Percentiles rank a stretch among this genome's conserved stretches.
These are phyloP conservation scores for Potamarius usumacintae DNA, from an alignment of 2,113 vertebrate species.

Conservation along the genomic window DNA sequence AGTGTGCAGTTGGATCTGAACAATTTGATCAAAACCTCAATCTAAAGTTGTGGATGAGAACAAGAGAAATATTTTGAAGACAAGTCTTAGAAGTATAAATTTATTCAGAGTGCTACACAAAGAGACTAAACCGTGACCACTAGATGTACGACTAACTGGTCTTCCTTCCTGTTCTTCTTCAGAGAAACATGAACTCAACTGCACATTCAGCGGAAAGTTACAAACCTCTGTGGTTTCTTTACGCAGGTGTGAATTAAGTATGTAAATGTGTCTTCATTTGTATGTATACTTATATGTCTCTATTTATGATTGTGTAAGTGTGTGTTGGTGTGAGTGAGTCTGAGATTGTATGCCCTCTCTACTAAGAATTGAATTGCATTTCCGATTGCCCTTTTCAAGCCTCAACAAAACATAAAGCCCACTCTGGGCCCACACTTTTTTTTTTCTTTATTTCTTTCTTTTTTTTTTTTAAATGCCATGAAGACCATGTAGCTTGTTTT, in stretches of 20 bases:
- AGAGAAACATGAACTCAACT: background rate
- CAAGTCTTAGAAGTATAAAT: background rate
- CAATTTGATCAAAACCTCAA: background rate
- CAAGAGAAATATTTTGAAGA: background rate
- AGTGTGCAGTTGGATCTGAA: background rate
- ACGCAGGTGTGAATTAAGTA: background rate
- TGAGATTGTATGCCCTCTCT: background rate
- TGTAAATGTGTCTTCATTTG: background rate
- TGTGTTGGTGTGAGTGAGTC: background rate
- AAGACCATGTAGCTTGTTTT: background rate
- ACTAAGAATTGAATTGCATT: background rate
- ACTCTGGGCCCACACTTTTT: background rate
- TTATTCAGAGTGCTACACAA: background rate
- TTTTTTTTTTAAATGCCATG: background rate
- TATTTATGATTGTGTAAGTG: background rate
- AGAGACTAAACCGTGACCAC: background rate
- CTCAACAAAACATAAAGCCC: background rate
- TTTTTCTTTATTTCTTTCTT: background rate
- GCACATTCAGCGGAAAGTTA: constrained; percentile 23
- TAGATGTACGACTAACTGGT: background rate
- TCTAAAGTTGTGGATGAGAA: background rate
- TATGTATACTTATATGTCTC: background rate
- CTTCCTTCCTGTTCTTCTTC: constrained; percentile 21
- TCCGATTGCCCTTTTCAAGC: constrained; percentile 16
- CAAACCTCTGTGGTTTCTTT: background rate